Evolutionary conservation across 1,140 invertebrate genomes (phyloP), one percentile per base, ranked within the genome.

Genomic region (Stegodyphus mimosarum): DNA sequence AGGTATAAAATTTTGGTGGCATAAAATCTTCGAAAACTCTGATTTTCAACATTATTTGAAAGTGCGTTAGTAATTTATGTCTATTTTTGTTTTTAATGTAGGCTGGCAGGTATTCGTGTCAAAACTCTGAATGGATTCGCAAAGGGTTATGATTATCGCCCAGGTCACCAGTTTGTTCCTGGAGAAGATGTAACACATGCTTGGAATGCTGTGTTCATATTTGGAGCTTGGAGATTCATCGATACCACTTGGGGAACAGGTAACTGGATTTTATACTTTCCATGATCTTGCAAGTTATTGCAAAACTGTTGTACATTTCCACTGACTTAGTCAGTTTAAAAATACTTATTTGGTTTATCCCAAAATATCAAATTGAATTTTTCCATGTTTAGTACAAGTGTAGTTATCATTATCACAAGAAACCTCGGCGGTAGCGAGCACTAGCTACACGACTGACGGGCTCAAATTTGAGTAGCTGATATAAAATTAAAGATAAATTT

Each of bases 221-320:
- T 89, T 63, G 91, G 89, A 11, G 87, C 89, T n/a, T 91, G 91
- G 91, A 79, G 91, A 33, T 88, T 91, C 48, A 83, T 91, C 7
- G 91, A 91, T 88, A 91, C 91, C 70, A 92, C 92, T 63, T 92
- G 91, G 91, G 92, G 91, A 53, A 91, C 92, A n/a, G 87, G 87
- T 84, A 86, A 49, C 15, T 9, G 15, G 15, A 33, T 33, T 33
- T 33, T 33, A 33, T 33, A 33, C 33, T 33, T 33, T 33, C 33
- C 1, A 33, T 33, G 3, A 33, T 33, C 33, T 33, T 33, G 33
- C 33, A 33, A 3, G 33, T 33, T 33, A 33, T 3, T 33, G 33
- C 33, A 33, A 3, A n/a, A 33, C 33, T 33, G 33, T 33, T 33
- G 33, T 33, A 33, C 3, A 33, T 33, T 33, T 33, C 3, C 33